Percentiles rank a stretch among this genome's conserved stretches.
Evolutionary conservation across 2,888 invertebrate genomes (phyloP).

Genomic region (Eilema depressum): DNA sequence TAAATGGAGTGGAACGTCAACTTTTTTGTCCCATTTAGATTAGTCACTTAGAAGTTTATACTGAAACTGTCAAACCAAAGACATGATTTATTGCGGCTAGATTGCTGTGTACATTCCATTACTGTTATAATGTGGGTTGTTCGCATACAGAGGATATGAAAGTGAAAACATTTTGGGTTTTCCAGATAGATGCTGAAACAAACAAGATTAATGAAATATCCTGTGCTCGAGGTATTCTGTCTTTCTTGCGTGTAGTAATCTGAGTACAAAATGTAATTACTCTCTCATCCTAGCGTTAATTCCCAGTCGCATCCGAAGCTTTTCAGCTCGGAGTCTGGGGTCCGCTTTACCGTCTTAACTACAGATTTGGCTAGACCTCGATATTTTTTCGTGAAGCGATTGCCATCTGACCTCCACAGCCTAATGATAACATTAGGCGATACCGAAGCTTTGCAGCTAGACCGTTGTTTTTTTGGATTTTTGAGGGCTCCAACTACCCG

Average conservation of each 20-base stretch:
- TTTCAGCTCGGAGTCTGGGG: no score
- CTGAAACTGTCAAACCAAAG: slow-evolving; percentile 42
- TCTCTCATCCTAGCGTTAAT: no score
- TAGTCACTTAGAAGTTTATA: slow-evolving; percentile 39
- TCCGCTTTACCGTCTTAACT: no score
- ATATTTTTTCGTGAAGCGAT: no score
- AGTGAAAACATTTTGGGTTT: background rate
- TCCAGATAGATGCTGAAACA: background rate
- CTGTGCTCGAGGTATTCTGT: background rate
- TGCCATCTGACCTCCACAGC: no score
- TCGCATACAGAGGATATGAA: background rate
- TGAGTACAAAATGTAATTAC: background rate
- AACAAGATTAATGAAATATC: background rate
- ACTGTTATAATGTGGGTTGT: background rate
- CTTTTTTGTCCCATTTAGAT: slow-evolving; percentile 44
- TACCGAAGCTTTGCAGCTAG: no score
- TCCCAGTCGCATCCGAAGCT: no score
- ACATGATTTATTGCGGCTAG: slow-evolving; percentile 34
- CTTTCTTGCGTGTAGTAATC: background rate
- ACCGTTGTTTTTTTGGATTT: no score
- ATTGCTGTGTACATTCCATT: slow-evolving; percentile 30
- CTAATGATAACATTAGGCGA: no score
- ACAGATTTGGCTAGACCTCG: no score
- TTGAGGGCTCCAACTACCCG: no score
- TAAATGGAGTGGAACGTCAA: slow-evolving; percentile 46